A percentile compares a stretch with the other conserved stretches of the same genome.
These are phyloP conservation scores for Bolinopsis microptera DNA, from an alignment of 37 sponge, comb jelly and placozoan species.

Conservation along the genomic window DNA sequence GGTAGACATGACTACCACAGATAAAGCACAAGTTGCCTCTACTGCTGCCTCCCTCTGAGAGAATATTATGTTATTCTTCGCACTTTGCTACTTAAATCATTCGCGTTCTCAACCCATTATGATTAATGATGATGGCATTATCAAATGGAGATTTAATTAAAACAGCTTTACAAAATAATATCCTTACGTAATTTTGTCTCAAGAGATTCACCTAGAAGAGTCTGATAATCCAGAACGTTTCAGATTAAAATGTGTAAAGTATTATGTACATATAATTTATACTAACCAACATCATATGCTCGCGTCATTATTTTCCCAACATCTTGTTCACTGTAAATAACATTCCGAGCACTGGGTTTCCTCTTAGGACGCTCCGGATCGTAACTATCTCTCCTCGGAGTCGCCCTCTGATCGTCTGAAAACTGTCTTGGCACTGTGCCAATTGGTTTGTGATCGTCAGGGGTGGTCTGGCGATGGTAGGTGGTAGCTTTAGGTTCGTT, in stretches of 20 bases:
- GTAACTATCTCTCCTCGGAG: not conserved
- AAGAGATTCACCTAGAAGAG: too few relatives aligned
- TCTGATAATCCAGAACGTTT: too few relatives aligned
- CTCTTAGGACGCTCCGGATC: not conserved
- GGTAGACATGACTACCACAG: conserved; percentile 39
- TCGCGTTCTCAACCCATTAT: too few relatives aligned
- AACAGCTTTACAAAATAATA: too few relatives aligned
- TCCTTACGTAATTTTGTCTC: too few relatives aligned
- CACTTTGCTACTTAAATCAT: too few relatives aligned
- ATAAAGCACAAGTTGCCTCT: conserved; percentile 13
- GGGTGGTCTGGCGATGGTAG: not conserved
- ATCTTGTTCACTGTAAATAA: conserved; percentile 33
- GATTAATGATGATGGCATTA: too few relatives aligned
- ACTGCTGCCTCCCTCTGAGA: conserved; percentile 19
- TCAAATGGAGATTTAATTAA: too few relatives aligned
- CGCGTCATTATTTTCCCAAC: conserved; percentile 36
- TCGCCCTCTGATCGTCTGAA: not conserved
- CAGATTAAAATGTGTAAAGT: too few relatives aligned
- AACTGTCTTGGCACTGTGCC: not conserved
- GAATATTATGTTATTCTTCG: too few relatives aligned
- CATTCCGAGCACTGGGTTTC: not conserved
- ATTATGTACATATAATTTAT: not conserved
- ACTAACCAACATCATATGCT: conserved; percentile 34
- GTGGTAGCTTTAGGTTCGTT: not conserved
- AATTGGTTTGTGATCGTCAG: not conserved